phyloP scores from a whole-genome alignment of 2,113 vertebrate species.

The Madoqua kirkii region DNA sequence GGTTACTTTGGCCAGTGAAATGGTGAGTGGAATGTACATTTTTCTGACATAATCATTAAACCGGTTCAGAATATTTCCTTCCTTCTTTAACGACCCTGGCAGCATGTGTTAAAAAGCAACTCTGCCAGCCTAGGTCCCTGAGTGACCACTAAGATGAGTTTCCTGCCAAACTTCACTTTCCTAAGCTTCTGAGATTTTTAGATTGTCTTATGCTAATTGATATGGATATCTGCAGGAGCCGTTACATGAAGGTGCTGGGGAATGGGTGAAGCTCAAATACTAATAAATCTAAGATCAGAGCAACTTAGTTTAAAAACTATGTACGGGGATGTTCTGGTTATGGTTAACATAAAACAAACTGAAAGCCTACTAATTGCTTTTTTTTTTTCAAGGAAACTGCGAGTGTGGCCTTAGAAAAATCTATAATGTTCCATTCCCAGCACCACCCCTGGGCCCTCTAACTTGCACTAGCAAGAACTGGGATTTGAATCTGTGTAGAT shows the following conservation, averaged over 20 bases:
- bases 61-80: not conserved
- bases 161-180: not conserved
- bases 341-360: not conserved
- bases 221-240: not conserved
- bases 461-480: not conserved
- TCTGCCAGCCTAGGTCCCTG: not conserved
- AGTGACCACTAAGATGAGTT: not conserved
- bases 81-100: not conserved
- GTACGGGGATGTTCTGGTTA: not conserved
- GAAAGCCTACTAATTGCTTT: not conserved
- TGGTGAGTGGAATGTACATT: not conserved
- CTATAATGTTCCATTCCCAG: not conserved
- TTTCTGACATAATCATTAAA: not conserved
- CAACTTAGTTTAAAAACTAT: not conserved
- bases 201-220: not conserved
- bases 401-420: not conserved
- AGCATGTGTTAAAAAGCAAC: not conserved
- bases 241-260: not conserved
- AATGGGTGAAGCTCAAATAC: not conserved
- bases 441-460: not conserved
- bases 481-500: not conserved
- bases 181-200: not conserved
- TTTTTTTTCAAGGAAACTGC: not conserved
- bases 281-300: not conserved
- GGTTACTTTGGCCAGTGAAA: not conserved